phyloP scores from a whole-genome alignment of 1,140 invertebrate species.

The Drosophila serrata region DNA sequence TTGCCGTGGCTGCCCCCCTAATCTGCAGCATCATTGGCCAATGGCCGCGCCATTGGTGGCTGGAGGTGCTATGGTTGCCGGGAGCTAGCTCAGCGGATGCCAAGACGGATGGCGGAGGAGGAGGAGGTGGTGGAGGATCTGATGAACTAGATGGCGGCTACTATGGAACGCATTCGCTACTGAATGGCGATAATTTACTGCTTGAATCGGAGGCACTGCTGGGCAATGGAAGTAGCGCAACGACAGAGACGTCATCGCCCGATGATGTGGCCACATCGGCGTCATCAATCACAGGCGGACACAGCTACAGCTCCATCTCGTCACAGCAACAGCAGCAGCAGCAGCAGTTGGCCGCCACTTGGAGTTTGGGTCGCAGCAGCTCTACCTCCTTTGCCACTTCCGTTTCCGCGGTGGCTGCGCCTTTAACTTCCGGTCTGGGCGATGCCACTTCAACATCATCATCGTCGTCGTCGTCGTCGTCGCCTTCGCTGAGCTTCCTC shows the following conservation, averaged over 20 bases:
- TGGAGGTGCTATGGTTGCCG: slow-evolving; percentile 59
- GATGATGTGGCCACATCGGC: slow-evolving; percentile 55
- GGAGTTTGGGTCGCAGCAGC: slow-evolving; percentile 7
- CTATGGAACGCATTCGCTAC: slow-evolving; percentile 67
- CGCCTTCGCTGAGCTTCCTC: slow-evolving; percentile 77
- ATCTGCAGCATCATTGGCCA: slow-evolving; percentile 85
- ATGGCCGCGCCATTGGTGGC: slow-evolving; percentile 84
- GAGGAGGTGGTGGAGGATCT: background rate
- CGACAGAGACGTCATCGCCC: slow-evolving; percentile 25
- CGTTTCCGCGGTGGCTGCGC: slow-evolving; percentile 44
- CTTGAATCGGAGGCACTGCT: slow-evolving; percentile 70
- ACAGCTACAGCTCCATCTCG: slow-evolving; percentile 18
- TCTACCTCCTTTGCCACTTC: slow-evolving; percentile 15
- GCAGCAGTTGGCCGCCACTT: slow-evolving; percentile 14
- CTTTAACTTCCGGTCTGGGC: slow-evolving; percentile 67
- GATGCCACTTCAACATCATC: slow-evolving; percentile 14
- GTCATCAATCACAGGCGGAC: slow-evolving; percentile 66
- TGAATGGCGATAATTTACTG: slow-evolving; percentile 77
- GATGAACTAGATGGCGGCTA: slow-evolving; percentile 50
- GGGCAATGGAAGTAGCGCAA: slow-evolving; percentile 55
- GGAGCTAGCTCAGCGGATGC: slow-evolving; percentile 22
- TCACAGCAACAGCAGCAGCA: slow-evolving; percentile 21
- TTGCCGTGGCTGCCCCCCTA: slow-evolving; percentile 79
- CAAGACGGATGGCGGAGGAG: background rate
- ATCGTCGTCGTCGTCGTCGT: slow-evolving; percentile 18